Conservation (phyloP, 2,113 vertebrate species). For the Corvus cornix region DNA sequence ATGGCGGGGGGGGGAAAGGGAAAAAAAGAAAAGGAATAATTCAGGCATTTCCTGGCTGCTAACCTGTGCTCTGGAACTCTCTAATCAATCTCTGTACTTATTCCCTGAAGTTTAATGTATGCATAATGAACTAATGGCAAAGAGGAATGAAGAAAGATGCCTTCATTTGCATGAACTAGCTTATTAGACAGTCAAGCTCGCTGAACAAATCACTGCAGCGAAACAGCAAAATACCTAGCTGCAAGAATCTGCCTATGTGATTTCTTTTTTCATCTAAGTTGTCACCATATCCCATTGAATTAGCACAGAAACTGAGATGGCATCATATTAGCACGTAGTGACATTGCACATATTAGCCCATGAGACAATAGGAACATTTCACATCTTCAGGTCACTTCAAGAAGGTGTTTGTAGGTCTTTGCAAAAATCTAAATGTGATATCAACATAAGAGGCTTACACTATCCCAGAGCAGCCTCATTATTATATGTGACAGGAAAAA, state of each 20-base stretch:
- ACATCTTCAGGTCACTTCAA: background rate
- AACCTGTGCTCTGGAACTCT: background rate
- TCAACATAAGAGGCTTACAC: background rate
- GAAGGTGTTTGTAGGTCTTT: background rate
- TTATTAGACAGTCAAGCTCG: conserved; percentile 40
- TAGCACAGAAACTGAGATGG: background rate
- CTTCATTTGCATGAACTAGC: conserved; percentile 58
- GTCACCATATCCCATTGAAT: background rate
- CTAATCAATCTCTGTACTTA: conserved; percentile 52
- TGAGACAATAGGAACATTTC: background rate
- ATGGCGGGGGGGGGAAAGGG: background rate
- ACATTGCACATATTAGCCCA: background rate
- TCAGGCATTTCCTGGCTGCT: conserved; percentile 10
- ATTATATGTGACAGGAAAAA: background rate
- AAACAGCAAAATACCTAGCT: conserved; percentile 13
- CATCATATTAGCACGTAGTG: background rate
- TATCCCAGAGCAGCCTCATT: background rate
- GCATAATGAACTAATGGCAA: conserved; percentile 56
- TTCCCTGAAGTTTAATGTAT: conserved; percentile 58
- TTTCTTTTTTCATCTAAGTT: conserved; percentile 23
- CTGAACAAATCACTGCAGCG: background rate
- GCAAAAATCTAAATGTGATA: background rate
- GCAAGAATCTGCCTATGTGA: background rate
- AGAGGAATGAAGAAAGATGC: conserved; percentile 66
- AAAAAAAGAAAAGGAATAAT: background rate